Percentiles rank a stretch among this genome's conserved stretches.
These are phyloP conservation scores for Chunga burmeisteri DNA, from an alignment of 2,113 vertebrate genomes.

Conservation along the genomic window DNA sequence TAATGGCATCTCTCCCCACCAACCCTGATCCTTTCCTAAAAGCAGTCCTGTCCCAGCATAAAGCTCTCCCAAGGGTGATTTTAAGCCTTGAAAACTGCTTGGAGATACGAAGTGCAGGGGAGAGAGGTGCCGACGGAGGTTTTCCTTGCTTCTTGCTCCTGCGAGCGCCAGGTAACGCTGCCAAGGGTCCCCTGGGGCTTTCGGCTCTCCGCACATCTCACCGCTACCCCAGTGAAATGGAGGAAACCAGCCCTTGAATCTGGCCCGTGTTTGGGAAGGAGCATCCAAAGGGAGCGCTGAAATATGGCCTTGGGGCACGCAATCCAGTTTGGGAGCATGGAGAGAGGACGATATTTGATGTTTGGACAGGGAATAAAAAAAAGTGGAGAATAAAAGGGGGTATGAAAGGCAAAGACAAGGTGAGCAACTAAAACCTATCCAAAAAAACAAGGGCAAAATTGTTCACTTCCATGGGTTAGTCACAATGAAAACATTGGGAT, in stretches of 20 bases:
- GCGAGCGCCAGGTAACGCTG: not conserved
- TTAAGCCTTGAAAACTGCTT: not conserved
- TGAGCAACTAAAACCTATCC: not conserved
- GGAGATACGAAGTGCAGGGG: not conserved
- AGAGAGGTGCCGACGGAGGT: not conserved
- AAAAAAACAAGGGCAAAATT: constrained; percentile 50
- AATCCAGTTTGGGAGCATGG: not conserved
- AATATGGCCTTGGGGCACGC: not conserved
- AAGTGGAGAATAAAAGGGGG: not conserved
- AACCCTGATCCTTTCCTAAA: not conserved
- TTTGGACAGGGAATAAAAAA: not conserved
- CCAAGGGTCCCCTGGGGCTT: not conserved
- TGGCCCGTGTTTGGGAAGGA: not conserved
- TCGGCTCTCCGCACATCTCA: not conserved
- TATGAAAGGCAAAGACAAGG: not conserved
- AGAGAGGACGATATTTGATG: not conserved
- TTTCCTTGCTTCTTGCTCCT: not conserved
- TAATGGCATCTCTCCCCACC: not conserved
- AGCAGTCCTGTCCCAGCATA: not conserved
- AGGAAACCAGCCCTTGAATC: not conserved
- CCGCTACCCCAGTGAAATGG: not conserved
- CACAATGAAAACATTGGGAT: constrained; percentile 46
- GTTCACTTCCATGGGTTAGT: constrained; percentile 44
- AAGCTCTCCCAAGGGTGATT: not conserved
- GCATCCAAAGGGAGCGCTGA: not conserved